These are phyloP conservation scores for Lithobius niger DNA, from an alignment of 1,140 invertebrate genomes.

Conservation along the genomic window DNA sequence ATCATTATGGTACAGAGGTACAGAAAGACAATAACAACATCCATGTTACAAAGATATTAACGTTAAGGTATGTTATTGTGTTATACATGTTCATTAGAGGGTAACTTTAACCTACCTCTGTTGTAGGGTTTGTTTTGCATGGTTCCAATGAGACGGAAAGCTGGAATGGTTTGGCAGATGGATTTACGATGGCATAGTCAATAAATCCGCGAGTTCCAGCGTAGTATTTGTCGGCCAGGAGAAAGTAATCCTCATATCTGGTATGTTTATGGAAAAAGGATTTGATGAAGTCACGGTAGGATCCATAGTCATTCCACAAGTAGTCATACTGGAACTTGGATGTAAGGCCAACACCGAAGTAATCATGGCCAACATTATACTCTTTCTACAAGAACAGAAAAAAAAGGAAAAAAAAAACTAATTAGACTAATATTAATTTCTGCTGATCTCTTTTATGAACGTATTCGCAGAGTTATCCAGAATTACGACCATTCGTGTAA, in stretches of 20 bases:
- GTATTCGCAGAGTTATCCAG: too few relatives aligned
- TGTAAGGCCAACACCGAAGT: slow-evolving; percentile 10
- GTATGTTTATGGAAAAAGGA: slow-evolving; percentile 10
- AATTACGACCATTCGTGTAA: too few relatives aligned
- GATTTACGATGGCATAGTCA: slow-evolving; percentile 4
- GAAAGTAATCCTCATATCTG: slow-evolving; percentile 12
- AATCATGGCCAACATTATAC: not conserved
- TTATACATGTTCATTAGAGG: too few relatives aligned
- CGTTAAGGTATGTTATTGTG: too few relatives aligned
- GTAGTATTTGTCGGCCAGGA: not conserved
- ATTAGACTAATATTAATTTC: too few relatives aligned
- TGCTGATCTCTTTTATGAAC: too few relatives aligned
- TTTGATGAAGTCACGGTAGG: slow-evolving; percentile 11
- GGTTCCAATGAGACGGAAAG: not conserved
- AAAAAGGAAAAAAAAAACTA: too few relatives aligned
- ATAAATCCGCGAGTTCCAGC: slow-evolving; percentile 1
- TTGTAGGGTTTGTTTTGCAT: slow-evolving; percentile 2
- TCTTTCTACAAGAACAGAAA: not conserved
- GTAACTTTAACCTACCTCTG: slow-evolving; percentile 6
- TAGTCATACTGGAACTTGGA: not conserved
- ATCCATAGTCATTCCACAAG: not conserved
- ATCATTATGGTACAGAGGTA: too few relatives aligned
- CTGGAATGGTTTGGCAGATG: not conserved
- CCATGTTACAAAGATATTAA: too few relatives aligned
- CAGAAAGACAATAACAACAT: too few relatives aligned